phyloP scores from a whole-genome alignment of 2,888 invertebrate species.

The Ormyrus nitidulus region DNA sequence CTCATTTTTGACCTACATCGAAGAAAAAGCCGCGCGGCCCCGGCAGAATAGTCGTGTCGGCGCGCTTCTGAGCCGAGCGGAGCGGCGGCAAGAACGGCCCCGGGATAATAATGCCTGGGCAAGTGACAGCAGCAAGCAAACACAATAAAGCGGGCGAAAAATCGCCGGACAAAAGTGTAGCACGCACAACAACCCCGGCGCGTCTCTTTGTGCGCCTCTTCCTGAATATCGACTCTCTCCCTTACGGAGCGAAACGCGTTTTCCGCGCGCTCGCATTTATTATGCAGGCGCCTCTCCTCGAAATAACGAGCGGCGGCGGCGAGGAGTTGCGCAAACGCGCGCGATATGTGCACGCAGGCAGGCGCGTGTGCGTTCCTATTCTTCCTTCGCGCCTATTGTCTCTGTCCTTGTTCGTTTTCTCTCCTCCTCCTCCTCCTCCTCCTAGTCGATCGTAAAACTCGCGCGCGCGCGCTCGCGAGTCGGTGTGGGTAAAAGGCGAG shows the following conservation, averaged over 20 bases:
- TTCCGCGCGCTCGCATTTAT: constrained; percentile 17
- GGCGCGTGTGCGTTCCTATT: not conserved
- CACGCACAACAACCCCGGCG: not conserved
- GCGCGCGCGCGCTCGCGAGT: constrained; percentile 15
- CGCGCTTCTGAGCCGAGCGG: no score
- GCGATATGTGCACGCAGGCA: no score
- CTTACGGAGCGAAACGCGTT: no score
- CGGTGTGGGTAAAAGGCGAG: constrained; percentile 35
- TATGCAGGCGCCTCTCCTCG: constrained; percentile 39
- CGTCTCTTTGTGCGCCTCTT: not conserved
- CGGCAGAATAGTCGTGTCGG: no score
- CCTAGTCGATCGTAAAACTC: constrained; percentile 37
- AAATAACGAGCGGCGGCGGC: constrained; percentile 35
- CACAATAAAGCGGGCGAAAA: no score
- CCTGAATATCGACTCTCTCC: not conserved
- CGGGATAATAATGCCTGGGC: no score
- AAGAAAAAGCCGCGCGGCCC: no score
- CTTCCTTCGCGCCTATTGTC: not conserved
- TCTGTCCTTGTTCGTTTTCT: not conserved
- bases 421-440: not conserved
- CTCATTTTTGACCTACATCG: no score
- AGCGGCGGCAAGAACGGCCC: no score
- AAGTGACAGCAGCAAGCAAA: no score
- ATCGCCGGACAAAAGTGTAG: no score
- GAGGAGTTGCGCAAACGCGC: no score